Conservation (phyloP, 2,888 invertebrate genomes). For the Altica lythri region DNA sequence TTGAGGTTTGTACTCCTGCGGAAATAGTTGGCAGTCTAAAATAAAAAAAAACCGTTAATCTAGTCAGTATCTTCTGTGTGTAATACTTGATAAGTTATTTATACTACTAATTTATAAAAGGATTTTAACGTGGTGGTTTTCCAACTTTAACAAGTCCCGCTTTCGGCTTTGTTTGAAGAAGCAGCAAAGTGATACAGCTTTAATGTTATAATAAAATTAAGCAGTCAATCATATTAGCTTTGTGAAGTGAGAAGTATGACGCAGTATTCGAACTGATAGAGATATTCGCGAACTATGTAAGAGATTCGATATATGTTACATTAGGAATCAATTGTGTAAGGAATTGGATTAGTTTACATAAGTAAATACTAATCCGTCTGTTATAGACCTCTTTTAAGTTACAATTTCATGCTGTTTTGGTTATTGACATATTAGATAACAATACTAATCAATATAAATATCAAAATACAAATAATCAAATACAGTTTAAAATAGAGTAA, state of each 20-base stretch:
- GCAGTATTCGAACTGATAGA: background rate
- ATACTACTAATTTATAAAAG: background rate
- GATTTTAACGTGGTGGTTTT: constrained; percentile 1
- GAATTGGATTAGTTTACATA: background rate
- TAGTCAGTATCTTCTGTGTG: background rate
- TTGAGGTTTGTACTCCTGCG: constrained; percentile 1
- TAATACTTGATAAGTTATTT: background rate
- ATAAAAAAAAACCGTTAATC: background rate
- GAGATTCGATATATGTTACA: background rate
- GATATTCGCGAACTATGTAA: background rate
- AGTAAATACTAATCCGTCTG: too few species aligned
- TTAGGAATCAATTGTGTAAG: constrained; percentile 5
- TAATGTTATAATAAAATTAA: constrained; percentile 20
- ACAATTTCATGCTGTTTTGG: too few species aligned
- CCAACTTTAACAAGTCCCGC: background rate
- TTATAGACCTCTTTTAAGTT: too few species aligned
- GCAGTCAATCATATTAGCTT: constrained; percentile 18
- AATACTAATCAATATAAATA: too few species aligned
- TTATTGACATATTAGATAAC: too few species aligned
- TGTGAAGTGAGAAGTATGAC: background rate
- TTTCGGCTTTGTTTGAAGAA: constrained; percentile 9
- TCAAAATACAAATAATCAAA: too few species aligned
- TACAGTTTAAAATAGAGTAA: too few species aligned
- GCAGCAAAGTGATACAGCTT: constrained; percentile 10
- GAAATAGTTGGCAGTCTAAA: constrained; percentile 11